These are phyloP conservation scores for Tiliacea citrago DNA, from an alignment of 2,888 invertebrate genomes.

Conservation along the genomic window DNA sequence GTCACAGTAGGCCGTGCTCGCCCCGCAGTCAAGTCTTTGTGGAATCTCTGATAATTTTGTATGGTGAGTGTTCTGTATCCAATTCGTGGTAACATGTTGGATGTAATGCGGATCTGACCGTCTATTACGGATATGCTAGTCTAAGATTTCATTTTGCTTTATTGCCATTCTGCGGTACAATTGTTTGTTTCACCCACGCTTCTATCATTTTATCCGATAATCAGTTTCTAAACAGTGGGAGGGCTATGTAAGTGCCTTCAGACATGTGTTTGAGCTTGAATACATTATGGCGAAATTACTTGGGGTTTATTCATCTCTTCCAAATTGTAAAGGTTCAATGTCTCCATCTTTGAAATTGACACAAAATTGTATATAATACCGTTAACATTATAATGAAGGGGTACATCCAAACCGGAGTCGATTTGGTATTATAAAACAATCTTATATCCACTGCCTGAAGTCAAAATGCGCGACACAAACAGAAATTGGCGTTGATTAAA, in stretches of 20 bases:
- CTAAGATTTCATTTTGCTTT: slow-evolving; percentile 57
- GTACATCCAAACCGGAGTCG: slow-evolving; percentile 24
- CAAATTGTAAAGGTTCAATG: slow-evolving; percentile 33
- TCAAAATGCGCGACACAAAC: slow-evolving; percentile 51
- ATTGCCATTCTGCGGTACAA: slow-evolving; percentile 49
- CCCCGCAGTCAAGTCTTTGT: neutral
- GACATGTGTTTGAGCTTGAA: slow-evolving; percentile 33
- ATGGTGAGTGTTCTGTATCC: slow-evolving; percentile 20
- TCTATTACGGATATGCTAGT: slow-evolving; percentile 45
- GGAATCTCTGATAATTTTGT: neutral
- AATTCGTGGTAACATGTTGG: slow-evolving; percentile 33
- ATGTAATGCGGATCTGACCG: slow-evolving; percentile 54
- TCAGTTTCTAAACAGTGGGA: slow-evolving; percentile 49
- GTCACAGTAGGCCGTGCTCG: too few relatives aligned
- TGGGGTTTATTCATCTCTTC: neutral
- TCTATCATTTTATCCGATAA: slow-evolving; percentile 53
- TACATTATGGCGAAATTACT: slow-evolving; percentile 23
- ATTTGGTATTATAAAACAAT: slow-evolving; percentile 56
- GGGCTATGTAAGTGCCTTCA: slow-evolving; percentile 33
- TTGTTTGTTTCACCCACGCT: slow-evolving; percentile 52
- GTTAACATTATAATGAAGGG: slow-evolving; percentile 41
- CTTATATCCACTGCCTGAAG: slow-evolving; percentile 24
- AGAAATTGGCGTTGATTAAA: slow-evolving; percentile 58
- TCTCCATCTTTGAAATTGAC: slow-evolving; percentile 15
- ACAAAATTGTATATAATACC: slow-evolving; percentile 35